phyloP scores from a whole-genome alignment of 2,113 vertebrate genomes.

The Phalacrocorax pelagicus region DNA sequence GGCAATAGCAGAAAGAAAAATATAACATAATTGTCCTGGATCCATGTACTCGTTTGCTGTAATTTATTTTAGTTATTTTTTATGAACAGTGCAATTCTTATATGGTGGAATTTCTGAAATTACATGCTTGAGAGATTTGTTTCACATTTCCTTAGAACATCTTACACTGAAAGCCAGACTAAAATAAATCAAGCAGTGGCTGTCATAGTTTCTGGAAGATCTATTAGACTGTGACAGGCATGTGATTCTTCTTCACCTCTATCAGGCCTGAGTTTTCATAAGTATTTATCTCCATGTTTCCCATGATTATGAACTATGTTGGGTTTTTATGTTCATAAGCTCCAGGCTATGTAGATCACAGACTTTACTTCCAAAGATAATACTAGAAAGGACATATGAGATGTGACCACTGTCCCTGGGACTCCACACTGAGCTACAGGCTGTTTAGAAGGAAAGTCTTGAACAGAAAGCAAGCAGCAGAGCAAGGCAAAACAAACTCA shows the following conservation, averaged over 20 bases:
- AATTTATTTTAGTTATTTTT: not conserved
- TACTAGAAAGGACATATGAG: not conserved
- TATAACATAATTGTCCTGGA: not conserved
- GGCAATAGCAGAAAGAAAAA: not conserved
- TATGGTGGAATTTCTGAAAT: not conserved
- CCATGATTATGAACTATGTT: not conserved
- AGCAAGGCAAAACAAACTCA: not conserved
- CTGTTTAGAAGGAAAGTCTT: not conserved
- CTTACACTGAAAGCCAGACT: not conserved
- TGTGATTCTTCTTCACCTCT: not conserved
- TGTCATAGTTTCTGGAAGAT: not conserved
- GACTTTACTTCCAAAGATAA: not conserved
- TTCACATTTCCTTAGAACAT: not conserved
- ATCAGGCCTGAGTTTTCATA: not conserved
- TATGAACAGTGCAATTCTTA: not conserved
- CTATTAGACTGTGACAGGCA: not conserved
- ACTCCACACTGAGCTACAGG: not conserved
- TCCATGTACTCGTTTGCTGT: not conserved
- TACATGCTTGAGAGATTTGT: not conserved
- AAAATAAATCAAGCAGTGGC: not conserved
- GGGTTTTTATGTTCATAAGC: not conserved
- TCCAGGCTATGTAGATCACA: not conserved
- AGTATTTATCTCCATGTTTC: not conserved
- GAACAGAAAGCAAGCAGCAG: not conserved
- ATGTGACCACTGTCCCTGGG: not conserved